Conservation (phyloP, 2,888 invertebrate genomes). For the Spodoptera littoralis region DNA sequence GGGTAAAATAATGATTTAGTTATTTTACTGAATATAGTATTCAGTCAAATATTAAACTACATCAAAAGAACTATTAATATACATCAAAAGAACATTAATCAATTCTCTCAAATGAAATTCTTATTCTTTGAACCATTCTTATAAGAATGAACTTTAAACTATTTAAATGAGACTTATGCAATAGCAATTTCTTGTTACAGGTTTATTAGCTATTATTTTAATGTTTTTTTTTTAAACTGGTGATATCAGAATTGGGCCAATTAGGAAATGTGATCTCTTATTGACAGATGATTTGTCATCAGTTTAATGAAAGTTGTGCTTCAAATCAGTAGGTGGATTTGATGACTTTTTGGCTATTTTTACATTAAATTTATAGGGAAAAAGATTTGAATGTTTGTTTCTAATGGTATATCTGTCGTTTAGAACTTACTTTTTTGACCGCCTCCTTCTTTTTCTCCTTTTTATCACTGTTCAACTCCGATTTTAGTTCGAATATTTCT, state of each 20-base stretch:
- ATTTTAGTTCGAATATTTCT: conserved; percentile 99
- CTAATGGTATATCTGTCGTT: not conserved
- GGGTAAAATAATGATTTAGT: too few species aligned
- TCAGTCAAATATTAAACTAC: too few species aligned
- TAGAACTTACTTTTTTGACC: conserved; percentile 96
- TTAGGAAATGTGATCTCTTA: not conserved
- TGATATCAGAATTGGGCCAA: not conserved
- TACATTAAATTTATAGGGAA: not conserved
- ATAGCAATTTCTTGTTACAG: not conserved
- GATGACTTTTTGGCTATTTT: not conserved
- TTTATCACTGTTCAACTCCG: conserved; percentile 99
- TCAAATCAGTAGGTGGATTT: not conserved
- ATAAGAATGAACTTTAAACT: too few species aligned
- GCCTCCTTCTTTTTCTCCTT: conserved; percentile 99
- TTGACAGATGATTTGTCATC: conserved; percentile 22
- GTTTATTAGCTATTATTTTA: not conserved
- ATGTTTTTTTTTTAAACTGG: not conserved
- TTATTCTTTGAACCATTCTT: too few species aligned
- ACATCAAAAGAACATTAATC: too few species aligned
- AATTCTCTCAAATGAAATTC: too few species aligned
- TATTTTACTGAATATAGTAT: too few species aligned
- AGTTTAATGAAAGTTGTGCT: conserved; percentile 1
- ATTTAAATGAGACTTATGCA: conserved; percentile 25
- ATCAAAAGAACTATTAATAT: too few species aligned
- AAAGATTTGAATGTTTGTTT: not conserved